A percentile compares a stretch with the other conserved stretches of the same genome.
Evolutionary conservation across 2,888 invertebrate genomes (phyloP).

Genomic region (Myopa tessellatipennis): DNA sequence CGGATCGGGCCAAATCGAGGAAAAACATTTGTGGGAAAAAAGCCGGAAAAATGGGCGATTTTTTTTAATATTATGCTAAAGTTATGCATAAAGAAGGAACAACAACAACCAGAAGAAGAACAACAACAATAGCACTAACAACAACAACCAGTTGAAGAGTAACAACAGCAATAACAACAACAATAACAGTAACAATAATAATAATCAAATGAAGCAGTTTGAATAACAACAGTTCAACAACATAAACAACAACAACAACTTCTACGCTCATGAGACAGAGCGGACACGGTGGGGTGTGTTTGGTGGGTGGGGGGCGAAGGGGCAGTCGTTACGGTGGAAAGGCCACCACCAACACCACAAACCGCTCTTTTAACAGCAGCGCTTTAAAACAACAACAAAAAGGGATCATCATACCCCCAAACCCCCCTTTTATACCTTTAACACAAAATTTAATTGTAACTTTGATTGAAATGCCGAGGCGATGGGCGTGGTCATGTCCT

Average conservation of each 20-base stretch:
- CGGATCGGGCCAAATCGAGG: not conserved
- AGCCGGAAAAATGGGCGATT: too few species aligned
- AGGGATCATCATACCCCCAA: not conserved
- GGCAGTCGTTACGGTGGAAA: too few species aligned
- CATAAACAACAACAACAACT: not conserved
- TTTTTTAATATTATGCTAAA: too few species aligned
- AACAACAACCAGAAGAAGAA: not conserved
- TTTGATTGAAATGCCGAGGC: not conserved
- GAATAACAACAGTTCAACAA: not conserved
- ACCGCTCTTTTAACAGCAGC: too few species aligned
- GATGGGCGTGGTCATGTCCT: not conserved
- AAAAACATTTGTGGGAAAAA: not conserved
- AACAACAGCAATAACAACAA: not conserved
- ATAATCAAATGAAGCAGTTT: not conserved
- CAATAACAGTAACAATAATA: constrained; percentile 4
- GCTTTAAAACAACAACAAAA: too few species aligned
- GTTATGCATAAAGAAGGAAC: not conserved
- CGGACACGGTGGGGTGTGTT: too few species aligned
- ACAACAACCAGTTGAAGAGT: not conserved
- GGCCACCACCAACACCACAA: too few species aligned
- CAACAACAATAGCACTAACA: not conserved
- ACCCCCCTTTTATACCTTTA: too few species aligned
- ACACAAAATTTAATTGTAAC: constrained; percentile 11
- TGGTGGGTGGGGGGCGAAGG: too few species aligned
- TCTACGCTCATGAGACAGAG: too few species aligned